phyloP scores from a whole-genome alignment of 2,888 invertebrate genomes.

The Netelia virgata region DNA sequence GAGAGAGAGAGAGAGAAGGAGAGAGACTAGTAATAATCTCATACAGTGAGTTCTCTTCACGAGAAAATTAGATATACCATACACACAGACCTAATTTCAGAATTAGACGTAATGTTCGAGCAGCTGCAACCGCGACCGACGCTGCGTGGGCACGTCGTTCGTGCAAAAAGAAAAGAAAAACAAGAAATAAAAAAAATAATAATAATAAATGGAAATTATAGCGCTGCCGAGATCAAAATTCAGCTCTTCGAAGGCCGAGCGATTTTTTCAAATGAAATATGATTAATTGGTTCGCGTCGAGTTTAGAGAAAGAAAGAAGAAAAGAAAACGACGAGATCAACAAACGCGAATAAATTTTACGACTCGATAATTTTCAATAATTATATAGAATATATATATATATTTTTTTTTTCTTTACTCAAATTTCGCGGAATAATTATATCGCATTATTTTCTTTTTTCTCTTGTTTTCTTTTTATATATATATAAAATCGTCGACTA shows the following conservation, averaged over 20 bases:
- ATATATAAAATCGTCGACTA: too few relatives aligned
- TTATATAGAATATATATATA: too few relatives aligned
- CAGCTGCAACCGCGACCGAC: slow-evolving; percentile 20
- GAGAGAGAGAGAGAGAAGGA: slow-evolving; percentile 20
- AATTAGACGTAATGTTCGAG: slow-evolving; percentile 46
- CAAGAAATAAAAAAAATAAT: neutral
- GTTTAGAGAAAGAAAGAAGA: too few relatives aligned
- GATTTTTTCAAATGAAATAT: neutral
- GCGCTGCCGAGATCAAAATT: neutral
- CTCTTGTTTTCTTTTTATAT: too few relatives aligned
- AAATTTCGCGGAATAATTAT: too few relatives aligned
- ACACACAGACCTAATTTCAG: slow-evolving; percentile 49
- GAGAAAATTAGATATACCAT: slow-evolving; percentile 35
- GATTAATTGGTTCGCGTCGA: neutral
- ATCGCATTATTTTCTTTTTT: too few relatives aligned
- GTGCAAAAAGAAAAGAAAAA: neutral
- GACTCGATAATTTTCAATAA: too few relatives aligned
- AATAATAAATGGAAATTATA: neutral
- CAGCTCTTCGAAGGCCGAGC: neutral
- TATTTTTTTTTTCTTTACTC: too few relatives aligned
- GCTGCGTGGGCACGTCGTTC: slow-evolving; percentile 11
- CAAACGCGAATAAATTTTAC: neutral
- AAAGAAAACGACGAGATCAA: neutral
- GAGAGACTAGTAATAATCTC: slow-evolving; percentile 41
- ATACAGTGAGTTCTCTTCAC: slow-evolving; percentile 24